Percentiles rank a stretch among this genome's conserved stretches.
These are phyloP conservation scores for Apocrypta bakeri DNA, from an alignment of 1,140 invertebrate species.

Conservation along the genomic window DNA sequence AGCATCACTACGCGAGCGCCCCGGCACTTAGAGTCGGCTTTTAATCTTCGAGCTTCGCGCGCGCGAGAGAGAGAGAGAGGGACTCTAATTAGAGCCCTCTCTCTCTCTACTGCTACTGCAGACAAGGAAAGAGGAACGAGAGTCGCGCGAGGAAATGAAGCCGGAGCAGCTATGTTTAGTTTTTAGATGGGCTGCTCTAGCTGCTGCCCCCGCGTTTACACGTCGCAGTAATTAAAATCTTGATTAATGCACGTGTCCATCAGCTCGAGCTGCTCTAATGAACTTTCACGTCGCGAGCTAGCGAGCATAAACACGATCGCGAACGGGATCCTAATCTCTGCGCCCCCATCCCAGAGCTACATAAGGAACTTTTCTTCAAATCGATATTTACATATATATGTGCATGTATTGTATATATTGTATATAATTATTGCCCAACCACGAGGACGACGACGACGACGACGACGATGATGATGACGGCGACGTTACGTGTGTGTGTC, in stretches of 20 bases:
- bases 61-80: slow-evolving; percentile 18
- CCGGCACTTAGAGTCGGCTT: slow-evolving; percentile 69
- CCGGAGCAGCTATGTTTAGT: slow-evolving; percentile 66
- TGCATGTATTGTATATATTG: not conserved
- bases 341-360: no score
- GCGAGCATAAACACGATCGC: not conserved
- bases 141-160: slow-evolving; percentile 29
- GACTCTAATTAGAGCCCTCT: slow-evolving; percentile 68
- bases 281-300: slow-evolving; percentile 47
- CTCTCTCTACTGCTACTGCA: not conserved
- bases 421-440: not conserved
- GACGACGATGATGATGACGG: not conserved
- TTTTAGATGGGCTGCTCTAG: slow-evolving; percentile 61
- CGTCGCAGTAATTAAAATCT: slow-evolving; percentile 72
- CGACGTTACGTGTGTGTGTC: not conserved
- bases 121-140: slow-evolving; percentile 53
- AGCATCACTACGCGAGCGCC: slow-evolving; percentile 52
- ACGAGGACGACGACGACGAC: not conserved
- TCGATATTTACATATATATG: not conserved
- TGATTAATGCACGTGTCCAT: slow-evolving; percentile 73
- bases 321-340: not conserved
- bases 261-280: slow-evolving; percentile 60
- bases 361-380: not conserved
- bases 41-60: slow-evolving; percentile 67
- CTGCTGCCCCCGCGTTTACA: slow-evolving; percentile 60